These are phyloP conservation scores for Microtus richardsoni DNA, from an alignment of 2,113 vertebrate species.

Conservation along the genomic window DNA sequence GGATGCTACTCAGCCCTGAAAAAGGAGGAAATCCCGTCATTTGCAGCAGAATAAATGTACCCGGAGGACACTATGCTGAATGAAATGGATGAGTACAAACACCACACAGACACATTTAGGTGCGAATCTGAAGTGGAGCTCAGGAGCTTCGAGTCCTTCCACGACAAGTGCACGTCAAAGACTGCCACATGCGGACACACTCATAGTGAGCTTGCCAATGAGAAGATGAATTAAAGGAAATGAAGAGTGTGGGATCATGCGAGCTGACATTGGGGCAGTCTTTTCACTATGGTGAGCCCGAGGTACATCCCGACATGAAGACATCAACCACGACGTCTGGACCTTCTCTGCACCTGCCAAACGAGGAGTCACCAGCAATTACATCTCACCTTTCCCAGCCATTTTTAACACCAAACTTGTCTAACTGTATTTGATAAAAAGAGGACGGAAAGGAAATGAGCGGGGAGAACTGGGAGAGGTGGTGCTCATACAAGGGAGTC, in stretches of 20 bases:
- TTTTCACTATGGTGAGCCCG: neutral
- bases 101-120: neutral
- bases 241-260: neutral
- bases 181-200: rapidly evolving
- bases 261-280: neutral
- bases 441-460: neutral
- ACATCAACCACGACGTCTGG: neutral
- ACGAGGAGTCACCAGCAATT: neutral
- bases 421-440: neutral
- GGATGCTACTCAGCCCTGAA: neutral
- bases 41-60: neutral
- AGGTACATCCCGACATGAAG: neutral
- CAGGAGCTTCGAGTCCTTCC: neutral
- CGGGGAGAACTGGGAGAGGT: neutral
- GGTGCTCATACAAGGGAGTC: neutral
- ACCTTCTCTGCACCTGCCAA: neutral
- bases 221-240: neutral
- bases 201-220: neutral
- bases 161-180: neutral
- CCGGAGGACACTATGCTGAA: neutral
- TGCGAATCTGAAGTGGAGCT: neutral
- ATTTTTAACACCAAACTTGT: slow-evolving; percentile 25
- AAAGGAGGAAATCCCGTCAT: neutral
- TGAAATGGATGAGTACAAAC: neutral
- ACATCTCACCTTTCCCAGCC: neutral